Evolutionary conservation across 1,140 invertebrate genomes (phyloP).

Genomic region (Drosophila gunungcola): DNA sequence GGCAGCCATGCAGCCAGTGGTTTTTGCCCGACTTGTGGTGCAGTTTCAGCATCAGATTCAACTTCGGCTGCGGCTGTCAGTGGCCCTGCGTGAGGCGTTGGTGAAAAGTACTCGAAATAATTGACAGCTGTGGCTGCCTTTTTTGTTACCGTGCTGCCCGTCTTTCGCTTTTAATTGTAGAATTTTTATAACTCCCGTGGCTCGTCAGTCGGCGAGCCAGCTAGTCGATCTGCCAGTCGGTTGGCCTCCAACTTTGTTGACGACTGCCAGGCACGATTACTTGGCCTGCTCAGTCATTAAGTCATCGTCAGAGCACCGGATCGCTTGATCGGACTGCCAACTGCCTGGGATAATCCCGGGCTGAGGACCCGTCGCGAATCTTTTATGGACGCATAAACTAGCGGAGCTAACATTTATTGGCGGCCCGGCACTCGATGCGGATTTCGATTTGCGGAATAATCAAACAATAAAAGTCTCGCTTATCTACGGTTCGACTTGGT

Average conservation of each 20-base stretch:
- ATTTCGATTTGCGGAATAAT: slow-evolving; percentile 35
- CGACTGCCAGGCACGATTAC: slow-evolving; percentile 31
- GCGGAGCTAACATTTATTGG: slow-evolving; percentile 57
- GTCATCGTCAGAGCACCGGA: slow-evolving; percentile 45
- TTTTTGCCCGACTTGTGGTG: slow-evolving; percentile 15
- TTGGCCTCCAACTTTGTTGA: slow-evolving; percentile 43
- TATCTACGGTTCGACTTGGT: slow-evolving; percentile 20
- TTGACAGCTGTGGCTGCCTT: slow-evolving; percentile 82
- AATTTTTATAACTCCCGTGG: slow-evolving; percentile 72
- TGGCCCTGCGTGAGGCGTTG: slow-evolving; percentile 78
- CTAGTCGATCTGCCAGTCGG: slow-evolving; percentile 26
- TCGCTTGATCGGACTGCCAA: slow-evolving; percentile 11
- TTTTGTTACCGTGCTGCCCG: slow-evolving; percentile 65
- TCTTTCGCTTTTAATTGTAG: slow-evolving; percentile 76
- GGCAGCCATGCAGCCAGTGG: background rate
- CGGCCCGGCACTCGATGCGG: slow-evolving; percentile 2
- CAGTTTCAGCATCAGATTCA: background rate
- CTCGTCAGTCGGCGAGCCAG: slow-evolving; percentile 30
- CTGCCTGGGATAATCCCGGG: slow-evolving; percentile 48
- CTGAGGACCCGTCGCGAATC: slow-evolving; percentile 23
- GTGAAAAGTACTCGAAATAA: slow-evolving; percentile 84
- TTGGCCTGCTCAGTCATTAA: slow-evolving; percentile 66
- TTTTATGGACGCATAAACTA: slow-evolving; percentile 71
- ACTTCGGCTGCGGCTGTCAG: slow-evolving; percentile 14
- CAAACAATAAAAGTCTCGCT: slow-evolving; percentile 50